Percentiles rank a stretch among this genome's conserved stretches.
Conservation (phyloP, 2,113 vertebrate species). For the Coreoperca whiteheadi region DNA sequence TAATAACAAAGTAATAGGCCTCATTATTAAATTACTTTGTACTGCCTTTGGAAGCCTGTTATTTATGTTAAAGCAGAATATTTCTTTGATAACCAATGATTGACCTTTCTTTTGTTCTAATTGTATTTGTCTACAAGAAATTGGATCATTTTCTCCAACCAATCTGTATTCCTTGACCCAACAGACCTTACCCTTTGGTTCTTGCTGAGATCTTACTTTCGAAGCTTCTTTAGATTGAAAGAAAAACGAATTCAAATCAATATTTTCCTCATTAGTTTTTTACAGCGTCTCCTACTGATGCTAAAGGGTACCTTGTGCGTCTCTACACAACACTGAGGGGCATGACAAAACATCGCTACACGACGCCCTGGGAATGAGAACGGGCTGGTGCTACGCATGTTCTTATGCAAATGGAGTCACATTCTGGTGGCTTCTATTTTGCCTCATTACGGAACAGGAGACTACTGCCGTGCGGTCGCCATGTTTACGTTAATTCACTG, state of each 20-base stretch:
- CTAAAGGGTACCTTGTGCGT: too few relatives aligned
- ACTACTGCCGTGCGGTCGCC: background rate
- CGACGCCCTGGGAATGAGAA: too few relatives aligned
- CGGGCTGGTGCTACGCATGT: too few relatives aligned
- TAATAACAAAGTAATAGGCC: background rate
- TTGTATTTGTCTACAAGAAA: background rate
- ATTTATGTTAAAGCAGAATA: background rate
- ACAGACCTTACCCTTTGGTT: background rate
- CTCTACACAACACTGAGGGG: too few relatives aligned
- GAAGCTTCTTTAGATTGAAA: background rate
- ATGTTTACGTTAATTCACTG: background rate
- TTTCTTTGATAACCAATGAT: background rate
- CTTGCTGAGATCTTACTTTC: background rate
- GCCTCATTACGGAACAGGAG: background rate
- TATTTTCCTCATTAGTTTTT: background rate
- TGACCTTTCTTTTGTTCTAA: background rate
- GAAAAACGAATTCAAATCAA: background rate
- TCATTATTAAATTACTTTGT: background rate
- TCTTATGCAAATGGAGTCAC: too few relatives aligned
- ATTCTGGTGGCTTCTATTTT: background rate
- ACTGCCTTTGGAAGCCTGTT: background rate
- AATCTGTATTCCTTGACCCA: background rate
- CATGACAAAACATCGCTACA: too few relatives aligned
- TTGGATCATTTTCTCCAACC: background rate
- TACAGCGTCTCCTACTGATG: too few relatives aligned